Evolutionary conservation across 2,113 vertebrate species (phyloP).

Genomic region (Pitta sordida): DNA sequence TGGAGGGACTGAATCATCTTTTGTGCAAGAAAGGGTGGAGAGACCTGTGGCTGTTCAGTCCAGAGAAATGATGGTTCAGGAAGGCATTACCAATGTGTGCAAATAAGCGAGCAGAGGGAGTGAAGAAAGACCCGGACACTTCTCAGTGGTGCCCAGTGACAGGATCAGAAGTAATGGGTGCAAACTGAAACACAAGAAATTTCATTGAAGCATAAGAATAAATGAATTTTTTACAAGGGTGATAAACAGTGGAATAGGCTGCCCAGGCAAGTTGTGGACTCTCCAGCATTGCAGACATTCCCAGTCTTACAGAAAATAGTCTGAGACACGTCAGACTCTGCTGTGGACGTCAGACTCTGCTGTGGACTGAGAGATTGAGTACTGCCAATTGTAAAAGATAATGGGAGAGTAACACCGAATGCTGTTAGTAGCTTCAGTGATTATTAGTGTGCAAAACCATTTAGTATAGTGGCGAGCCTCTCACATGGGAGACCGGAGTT

Average conservation of each 20-base stretch:
- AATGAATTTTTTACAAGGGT: not conserved
- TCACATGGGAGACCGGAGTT: no score
- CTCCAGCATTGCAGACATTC: not conserved
- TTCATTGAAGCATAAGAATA: not conserved
- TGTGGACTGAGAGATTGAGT: not conserved
- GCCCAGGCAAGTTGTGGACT: not conserved
- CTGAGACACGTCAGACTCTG: not conserved
- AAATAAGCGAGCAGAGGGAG: not conserved
- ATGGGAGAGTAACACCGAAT: not conserved
- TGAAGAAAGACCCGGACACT: not conserved
- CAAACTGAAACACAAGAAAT: not conserved
- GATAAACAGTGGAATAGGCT: not conserved
- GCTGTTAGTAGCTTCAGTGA: not conserved
- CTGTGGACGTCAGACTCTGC: not conserved
- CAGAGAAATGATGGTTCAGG: not conserved
- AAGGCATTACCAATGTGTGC: not conserved
- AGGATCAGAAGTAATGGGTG: not conserved
- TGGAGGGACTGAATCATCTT: not conserved
- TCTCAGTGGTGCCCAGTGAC: not conserved
- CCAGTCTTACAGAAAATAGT: not conserved
- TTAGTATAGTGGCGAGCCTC: no score
- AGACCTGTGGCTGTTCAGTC: not conserved
- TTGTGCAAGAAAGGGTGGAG: not conserved
- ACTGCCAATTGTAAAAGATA: not conserved
- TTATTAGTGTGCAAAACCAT: not conserved